phyloP scores from a whole-genome alignment of 2,797 vertebrate genomes.

The Melanotaenia trifasciata region DNA sequence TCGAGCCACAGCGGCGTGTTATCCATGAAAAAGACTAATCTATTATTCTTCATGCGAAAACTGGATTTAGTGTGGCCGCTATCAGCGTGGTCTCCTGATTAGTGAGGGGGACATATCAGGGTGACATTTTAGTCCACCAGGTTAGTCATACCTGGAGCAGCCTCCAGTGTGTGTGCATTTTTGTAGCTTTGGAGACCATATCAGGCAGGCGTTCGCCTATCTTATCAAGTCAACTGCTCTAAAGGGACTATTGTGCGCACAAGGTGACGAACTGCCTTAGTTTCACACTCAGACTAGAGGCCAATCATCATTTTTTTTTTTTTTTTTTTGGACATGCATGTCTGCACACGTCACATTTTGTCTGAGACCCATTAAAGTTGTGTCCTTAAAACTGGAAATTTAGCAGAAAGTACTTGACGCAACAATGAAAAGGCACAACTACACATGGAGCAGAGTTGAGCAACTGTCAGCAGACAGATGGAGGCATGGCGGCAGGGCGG shows the following conservation, averaged over 20 bases:
- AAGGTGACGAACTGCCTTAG: conserved; percentile 64
- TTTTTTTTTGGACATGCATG: conserved; percentile 3
- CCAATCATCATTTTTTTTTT: conserved; percentile 20
- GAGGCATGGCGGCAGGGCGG: background rate
- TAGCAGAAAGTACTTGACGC: conserved; percentile 8
- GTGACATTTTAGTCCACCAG: conserved; percentile 58
- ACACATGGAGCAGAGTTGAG: conserved; percentile 22
- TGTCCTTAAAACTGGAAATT: background rate
- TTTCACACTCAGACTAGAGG: conserved; percentile 41
- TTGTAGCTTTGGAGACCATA: conserved; percentile 69
- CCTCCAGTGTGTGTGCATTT: conserved; percentile 22
- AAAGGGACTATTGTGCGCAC: conserved; percentile 71
- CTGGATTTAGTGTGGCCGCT: conserved; percentile 45
- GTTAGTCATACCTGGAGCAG: conserved; percentile 62
- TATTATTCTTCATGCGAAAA: conserved; percentile 24
- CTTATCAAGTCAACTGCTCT: conserved; percentile 78
- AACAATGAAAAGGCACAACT: conserved; percentile 43
- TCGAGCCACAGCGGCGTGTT: conserved; percentile 13
- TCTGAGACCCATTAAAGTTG: background rate
- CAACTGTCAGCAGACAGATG: conserved; percentile 15
- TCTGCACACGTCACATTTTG: background rate
- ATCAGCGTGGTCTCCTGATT: conserved; percentile 63
- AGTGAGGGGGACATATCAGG: conserved; percentile 42
- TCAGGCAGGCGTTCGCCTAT: conserved; percentile 70
- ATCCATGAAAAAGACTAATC: conserved; percentile 45